phyloP scores from a whole-genome alignment of 2,888 invertebrate genomes.

The Cephus nigrinus region DNA sequence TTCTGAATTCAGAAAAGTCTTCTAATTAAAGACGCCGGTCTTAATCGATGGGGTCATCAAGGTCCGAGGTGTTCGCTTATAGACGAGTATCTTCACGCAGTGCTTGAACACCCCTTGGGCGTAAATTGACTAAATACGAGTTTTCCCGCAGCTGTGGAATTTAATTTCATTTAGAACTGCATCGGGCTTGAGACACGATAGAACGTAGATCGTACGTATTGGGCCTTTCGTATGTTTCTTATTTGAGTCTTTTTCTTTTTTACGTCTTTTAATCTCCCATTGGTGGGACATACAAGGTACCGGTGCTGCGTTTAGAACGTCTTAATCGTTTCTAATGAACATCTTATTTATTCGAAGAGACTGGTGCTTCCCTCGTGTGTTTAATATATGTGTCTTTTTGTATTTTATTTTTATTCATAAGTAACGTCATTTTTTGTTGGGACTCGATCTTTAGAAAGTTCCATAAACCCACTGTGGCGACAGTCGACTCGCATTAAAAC shows the following conservation, averaged over 20 bases:
- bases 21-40: constrained; percentile 1
- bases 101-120: not conserved
- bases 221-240: not conserved
- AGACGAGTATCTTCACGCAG: not conserved
- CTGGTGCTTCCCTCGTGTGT: not conserved
- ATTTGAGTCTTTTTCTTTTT: not conserved
- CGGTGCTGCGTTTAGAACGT: constrained; percentile 36
- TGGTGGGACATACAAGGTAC: not conserved
- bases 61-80: not conserved
- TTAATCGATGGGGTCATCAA: constrained; percentile 5
- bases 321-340: constrained; percentile 59
- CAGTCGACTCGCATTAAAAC: not conserved
- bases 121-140: not conserved
- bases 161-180: not conserved
- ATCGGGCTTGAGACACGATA: not conserved
- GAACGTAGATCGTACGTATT: not conserved
- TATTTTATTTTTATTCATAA: not conserved
- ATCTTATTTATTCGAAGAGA: constrained; percentile 34
- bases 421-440: not conserved
- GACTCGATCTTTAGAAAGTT: not conserved
- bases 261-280: not conserved
- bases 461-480: not conserved
- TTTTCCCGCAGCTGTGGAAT: not conserved
- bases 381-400: not conserved
- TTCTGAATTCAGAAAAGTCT: constrained; percentile 12